These are phyloP conservation scores for Eupithecia subumbrata DNA, from an alignment of 2,888 invertebrate species.

Conservation along the genomic window DNA sequence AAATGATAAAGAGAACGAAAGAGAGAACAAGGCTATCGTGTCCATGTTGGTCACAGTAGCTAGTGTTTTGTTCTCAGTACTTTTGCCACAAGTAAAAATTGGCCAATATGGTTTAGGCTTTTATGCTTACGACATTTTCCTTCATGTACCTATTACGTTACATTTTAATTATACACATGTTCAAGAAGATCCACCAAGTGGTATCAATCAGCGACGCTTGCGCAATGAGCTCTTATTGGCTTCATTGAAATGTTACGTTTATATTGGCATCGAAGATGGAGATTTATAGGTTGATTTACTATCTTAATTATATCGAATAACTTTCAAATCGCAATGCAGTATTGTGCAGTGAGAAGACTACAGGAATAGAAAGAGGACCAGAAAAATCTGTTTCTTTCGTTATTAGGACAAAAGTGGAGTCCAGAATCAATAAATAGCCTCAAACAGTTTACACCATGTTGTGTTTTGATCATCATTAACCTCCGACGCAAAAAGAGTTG, in stretches of 20 bases:
- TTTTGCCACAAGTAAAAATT: no score
- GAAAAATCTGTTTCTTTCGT: not conserved
- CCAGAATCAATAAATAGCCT: not conserved
- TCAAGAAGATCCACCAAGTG: constrained; percentile 2
- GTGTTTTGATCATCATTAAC: not conserved
- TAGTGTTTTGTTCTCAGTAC: no score
- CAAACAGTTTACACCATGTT: not conserved
- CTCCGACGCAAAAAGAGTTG: no score
- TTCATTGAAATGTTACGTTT: constrained; percentile 10
- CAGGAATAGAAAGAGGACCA: not conserved
- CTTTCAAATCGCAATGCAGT: not conserved
- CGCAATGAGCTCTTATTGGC: constrained; percentile 8
- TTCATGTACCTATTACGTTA: not conserved
- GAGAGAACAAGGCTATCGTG: no score
- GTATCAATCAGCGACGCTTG: constrained; percentile 5
- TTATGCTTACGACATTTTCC: not conserved
- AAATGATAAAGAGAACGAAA: no score
- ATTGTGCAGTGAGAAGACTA: not conserved
- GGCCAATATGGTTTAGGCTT: no score
- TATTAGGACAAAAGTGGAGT: not conserved
- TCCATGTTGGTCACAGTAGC: no score
- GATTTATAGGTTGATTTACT: not conserved
- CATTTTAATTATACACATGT: not conserved
- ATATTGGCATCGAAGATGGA: not conserved
- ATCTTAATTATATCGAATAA: not conserved